phyloP scores from a whole-genome alignment of 2,888 invertebrate species.

The Sesia bembeciformis region DNA sequence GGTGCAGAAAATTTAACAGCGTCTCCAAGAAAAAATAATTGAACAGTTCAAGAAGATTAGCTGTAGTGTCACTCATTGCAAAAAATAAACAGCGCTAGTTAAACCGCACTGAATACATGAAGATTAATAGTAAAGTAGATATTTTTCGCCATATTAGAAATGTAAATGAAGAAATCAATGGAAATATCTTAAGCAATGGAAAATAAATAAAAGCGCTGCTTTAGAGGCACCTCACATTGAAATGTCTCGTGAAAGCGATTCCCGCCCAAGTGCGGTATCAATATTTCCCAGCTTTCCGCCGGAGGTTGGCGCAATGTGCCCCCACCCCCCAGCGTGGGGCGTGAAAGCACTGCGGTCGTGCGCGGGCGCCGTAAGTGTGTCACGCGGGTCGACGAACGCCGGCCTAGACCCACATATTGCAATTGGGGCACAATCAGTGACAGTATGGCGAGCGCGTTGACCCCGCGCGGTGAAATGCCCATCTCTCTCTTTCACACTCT shows the following conservation, averaged over 20 bases:
- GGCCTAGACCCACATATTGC: conserved; percentile 73
- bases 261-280: conserved; percentile 21
- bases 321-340: conserved; percentile 50
- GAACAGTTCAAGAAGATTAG: neutral
- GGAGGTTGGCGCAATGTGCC: conserved; percentile 14
- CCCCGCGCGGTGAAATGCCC: conserved; percentile 70
- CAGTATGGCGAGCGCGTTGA: conserved; percentile 72
- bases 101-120: no score
- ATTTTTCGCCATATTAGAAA: no score
- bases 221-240: neutral
- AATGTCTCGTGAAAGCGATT: conserved; percentile 11
- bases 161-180: no score
- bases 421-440: conserved; percentile 48
- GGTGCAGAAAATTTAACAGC: conserved; percentile 3
- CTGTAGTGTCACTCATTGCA: no score
- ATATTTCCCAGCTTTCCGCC: conserved; percentile 61
- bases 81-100: no score
- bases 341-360: conserved; percentile 64
- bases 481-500: conserved; percentile 70
- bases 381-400: conserved; percentile 73
- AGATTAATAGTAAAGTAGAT: no score
- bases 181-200: no score
- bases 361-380: conserved; percentile 65
- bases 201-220: no score
- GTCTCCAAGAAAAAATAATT: neutral